Evolutionary conservation across 2,113 vertebrate species (phyloP).

Genomic region (Gallinago paraguaiae): DNA sequence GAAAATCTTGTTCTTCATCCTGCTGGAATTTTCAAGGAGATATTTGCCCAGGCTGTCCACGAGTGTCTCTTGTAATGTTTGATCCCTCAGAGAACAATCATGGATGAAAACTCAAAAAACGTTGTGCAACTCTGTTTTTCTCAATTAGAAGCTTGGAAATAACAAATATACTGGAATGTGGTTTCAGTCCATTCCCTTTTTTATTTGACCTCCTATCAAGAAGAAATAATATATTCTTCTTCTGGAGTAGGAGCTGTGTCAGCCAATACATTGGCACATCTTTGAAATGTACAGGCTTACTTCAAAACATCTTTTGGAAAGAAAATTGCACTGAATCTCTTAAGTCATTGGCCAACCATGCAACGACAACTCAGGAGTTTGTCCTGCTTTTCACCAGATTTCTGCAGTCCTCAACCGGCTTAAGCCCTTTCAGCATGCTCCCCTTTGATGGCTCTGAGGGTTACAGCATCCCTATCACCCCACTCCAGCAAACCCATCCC

Average conservation of each 20-base stretch:
- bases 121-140: slow-evolving; percentile 61
- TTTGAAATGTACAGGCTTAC: background rate
- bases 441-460: background rate
- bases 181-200: background rate
- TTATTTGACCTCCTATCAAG: slow-evolving; percentile 27
- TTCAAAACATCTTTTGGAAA: slow-evolving; percentile 25
- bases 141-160: slow-evolving; percentile 47
- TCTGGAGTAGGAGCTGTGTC: background rate
- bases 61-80: slow-evolving; percentile 27
- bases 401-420: accelerated
- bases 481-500: background rate
- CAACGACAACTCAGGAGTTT: background rate
- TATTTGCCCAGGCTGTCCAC: slow-evolving; percentile 41
- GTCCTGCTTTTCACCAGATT: background rate
- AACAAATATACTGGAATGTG: slow-evolving; percentile 55
- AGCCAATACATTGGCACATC: background rate
- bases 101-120: slow-evolving; percentile 17
- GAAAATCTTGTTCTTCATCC: slow-evolving; percentile 60
- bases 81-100: slow-evolving; percentile 63
- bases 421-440: background rate
- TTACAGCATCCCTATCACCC: background rate
- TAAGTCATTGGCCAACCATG: background rate
- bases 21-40: slow-evolving; percentile 32
- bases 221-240: slow-evolving; percentile 9
- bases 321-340: background rate